phyloP scores from a whole-genome alignment of 2,888 invertebrate species.

The Crematogaster levior region DNA sequence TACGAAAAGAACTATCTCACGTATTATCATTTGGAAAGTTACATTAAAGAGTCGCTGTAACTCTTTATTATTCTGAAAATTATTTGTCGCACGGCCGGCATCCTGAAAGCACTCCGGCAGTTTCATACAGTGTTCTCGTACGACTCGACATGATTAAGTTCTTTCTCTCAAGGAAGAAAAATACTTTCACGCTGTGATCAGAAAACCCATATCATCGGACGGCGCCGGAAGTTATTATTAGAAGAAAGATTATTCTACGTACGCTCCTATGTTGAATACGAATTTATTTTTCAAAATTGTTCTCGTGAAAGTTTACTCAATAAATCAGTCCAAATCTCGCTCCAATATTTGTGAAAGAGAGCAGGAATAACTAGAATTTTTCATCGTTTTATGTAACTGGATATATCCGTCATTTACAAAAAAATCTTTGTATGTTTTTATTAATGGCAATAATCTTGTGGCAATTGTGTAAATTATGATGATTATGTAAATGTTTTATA shows the following conservation, averaged over 20 bases:
- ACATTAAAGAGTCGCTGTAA: conserved; percentile 53
- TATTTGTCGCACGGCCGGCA: conserved; percentile 42
- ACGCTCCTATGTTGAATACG: conserved; percentile 12
- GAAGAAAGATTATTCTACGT: conserved; percentile 54
- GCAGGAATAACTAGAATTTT: background rate
- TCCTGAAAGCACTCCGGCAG: conserved; percentile 38
- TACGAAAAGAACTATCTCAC: conserved; percentile 18
- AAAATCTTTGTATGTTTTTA: background rate
- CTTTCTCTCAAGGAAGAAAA: conserved; percentile 19
- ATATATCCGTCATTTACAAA: background rate
- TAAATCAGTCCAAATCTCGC: background rate
- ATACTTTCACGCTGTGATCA: conserved; percentile 37
- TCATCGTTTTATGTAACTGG: background rate
- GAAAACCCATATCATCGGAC: conserved; percentile 51
- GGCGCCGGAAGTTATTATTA: conserved; percentile 63
- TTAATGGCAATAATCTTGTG: background rate
- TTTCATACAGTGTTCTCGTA: conserved; percentile 35
- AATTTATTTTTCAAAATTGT: conserved; percentile 20
- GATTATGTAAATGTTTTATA: background rate
- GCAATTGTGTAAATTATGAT: background rate
- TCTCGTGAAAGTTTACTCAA: background rate
- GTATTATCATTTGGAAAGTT: conserved; percentile 46
- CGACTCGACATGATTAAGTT: conserved; percentile 54
- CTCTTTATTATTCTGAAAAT: conserved; percentile 54
- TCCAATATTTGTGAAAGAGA: conserved; percentile 1